Evolutionary conservation across 92 coral and sea anemone species (phyloP).

Genomic region (Actinernus sp.): DNA sequence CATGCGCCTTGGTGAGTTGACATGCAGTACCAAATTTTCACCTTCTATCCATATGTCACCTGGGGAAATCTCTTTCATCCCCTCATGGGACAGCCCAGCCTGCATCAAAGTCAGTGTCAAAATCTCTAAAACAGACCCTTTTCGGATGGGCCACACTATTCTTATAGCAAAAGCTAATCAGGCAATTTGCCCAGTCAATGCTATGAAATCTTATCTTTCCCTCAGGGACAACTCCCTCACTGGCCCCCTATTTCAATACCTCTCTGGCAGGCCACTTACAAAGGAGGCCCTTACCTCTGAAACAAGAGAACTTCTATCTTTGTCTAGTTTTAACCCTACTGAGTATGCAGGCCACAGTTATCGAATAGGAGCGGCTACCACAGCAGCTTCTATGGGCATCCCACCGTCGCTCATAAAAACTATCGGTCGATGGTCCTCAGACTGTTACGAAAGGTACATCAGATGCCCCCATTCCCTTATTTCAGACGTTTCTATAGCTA

Average conservation of each 20-base stretch:
- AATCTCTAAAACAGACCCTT: constrained; percentile 50
- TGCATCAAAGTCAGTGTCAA: constrained; percentile 26
- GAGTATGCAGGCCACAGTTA: constrained; percentile 56
- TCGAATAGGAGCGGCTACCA: constrained; percentile 63
- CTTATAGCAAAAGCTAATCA: constrained; percentile 31
- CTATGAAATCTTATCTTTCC: constrained; percentile 23
- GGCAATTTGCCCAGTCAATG: constrained; percentile 36
- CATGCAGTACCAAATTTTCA: constrained; percentile 46
- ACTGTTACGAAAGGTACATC: constrained; percentile 18
- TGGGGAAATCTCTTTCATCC: constrained; percentile 19
- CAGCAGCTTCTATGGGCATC: constrained; percentile 48
- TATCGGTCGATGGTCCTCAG: too few relatives aligned
- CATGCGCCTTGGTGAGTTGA: too few relatives aligned
- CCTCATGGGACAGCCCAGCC: constrained; percentile 7
- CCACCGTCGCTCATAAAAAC: too few relatives aligned
- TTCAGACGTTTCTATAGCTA: constrained; percentile 8
- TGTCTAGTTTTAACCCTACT: constrained; percentile 16
- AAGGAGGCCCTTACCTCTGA: constrained; percentile 18
- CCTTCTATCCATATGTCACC: constrained; percentile 31
- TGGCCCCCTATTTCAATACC: constrained; percentile 44
- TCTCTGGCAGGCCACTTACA: constrained; percentile 50
- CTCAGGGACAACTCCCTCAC: constrained; percentile 1
- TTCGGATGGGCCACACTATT: constrained; percentile 53
- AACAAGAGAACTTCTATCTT: constrained; percentile 25
- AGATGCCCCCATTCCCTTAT: constrained; percentile 9